These are phyloP conservation scores for Shargacucullia verbasci DNA, from an alignment of 2,888 invertebrate species.

Conservation along the genomic window DNA sequence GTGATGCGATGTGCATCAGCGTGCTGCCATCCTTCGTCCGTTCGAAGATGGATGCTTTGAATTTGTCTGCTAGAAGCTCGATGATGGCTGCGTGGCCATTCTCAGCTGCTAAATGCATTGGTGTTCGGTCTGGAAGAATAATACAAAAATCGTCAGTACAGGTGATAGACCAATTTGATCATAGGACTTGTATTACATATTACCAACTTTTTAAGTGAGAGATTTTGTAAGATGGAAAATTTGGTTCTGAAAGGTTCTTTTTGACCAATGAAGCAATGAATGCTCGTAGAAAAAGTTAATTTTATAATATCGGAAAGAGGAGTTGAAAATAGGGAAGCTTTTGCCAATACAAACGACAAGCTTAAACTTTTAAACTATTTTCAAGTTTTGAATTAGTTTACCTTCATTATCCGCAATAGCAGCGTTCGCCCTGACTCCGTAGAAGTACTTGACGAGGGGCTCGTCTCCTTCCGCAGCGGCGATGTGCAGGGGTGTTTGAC, in stretches of 20 bases:
- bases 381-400: slow-evolving; percentile 59
- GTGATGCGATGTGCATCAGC: slow-evolving; percentile 99
- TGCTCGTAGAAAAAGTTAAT: too few relatives aligned
- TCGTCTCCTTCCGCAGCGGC: slow-evolving; percentile 99
- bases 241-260: too few relatives aligned
- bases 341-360: too few relatives aligned
- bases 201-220: too few relatives aligned
- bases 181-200: not conserved
- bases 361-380: not conserved
- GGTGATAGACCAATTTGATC: not conserved
- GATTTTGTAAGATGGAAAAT: too few relatives aligned
- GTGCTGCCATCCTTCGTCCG: slow-evolving; percentile 99
- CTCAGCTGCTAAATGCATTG: slow-evolving; percentile 99
- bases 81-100: slow-evolving; percentile 98
- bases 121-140: slow-evolving; percentile 94
- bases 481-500: slow-evolving; percentile 98
- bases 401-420: slow-evolving; percentile 98
- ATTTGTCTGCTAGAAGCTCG: slow-evolving; percentile 98
- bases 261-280: too few relatives aligned
- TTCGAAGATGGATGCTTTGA: slow-evolving; percentile 98
- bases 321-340: too few relatives aligned
- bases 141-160: slow-evolving; percentile 1
- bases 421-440: slow-evolving; percentile 97
- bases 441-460: slow-evolving; percentile 97
- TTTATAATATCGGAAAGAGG: too few relatives aligned